Percentiles rank a stretch among this genome's conserved stretches.
Conservation (phyloP, 2,888 invertebrate species). For the Cremastinae sp. region DNA sequence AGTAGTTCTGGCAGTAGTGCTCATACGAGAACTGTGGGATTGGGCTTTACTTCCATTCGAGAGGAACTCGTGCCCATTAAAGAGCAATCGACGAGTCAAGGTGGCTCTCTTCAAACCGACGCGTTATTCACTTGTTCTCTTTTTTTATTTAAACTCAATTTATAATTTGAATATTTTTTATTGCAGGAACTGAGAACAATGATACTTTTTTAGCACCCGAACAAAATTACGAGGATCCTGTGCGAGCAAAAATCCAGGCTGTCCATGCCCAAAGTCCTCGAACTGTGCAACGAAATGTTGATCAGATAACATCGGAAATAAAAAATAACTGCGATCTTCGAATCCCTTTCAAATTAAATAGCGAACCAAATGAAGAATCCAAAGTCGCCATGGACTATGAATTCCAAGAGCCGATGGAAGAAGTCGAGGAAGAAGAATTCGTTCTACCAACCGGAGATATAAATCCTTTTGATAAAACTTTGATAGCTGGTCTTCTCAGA, state of each 20-base stretch:
- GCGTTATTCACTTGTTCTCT: neutral
- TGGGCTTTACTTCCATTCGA: constrained; percentile 72
- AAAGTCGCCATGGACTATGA: constrained; percentile 77
- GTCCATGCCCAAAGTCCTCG: constrained; percentile 79
- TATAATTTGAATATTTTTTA: neutral
- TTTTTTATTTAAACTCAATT: neutral
- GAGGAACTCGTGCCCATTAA: constrained; percentile 74
- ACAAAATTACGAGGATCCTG: constrained; percentile 75
- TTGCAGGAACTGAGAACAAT: constrained; percentile 65
- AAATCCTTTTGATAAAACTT: constrained; percentile 90
- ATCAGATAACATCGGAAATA: constrained; percentile 78
- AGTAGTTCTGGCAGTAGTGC: constrained; percentile 75
- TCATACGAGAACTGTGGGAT: constrained; percentile 71
- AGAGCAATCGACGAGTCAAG: constrained; percentile 69
- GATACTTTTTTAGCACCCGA: constrained; percentile 66
- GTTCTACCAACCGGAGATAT: constrained; percentile 78
- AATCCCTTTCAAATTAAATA: constrained; percentile 72
- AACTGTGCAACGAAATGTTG: constrained; percentile 79
- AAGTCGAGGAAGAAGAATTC: constrained; percentile 75
- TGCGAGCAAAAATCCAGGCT: constrained; percentile 77
- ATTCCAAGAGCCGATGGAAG: constrained; percentile 73
- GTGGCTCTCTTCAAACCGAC: constrained; percentile 22
- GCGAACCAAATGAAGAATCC: constrained; percentile 61
- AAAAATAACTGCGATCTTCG: constrained; percentile 78
- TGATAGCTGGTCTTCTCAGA: constrained; percentile 86